These are phyloP conservation scores for Bradypodion ventrale DNA, from an alignment of 2,797 vertebrate genomes.

Conservation along the genomic window DNA sequence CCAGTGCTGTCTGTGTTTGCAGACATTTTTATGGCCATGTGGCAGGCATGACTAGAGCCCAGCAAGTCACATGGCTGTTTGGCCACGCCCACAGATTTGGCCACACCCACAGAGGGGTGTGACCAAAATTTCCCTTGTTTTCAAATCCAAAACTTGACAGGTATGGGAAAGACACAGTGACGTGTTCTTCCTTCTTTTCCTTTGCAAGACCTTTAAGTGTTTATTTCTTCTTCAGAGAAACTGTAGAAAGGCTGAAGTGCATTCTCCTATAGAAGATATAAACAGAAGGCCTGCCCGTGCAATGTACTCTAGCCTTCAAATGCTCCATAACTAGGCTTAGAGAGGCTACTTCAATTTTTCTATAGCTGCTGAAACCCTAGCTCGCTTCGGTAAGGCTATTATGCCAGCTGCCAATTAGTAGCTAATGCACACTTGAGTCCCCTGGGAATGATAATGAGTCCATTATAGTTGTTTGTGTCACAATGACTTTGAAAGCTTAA, in stretches of 20 bases:
- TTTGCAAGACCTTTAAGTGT: not conserved
- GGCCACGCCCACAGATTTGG: too few relatives aligned
- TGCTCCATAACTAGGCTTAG: not conserved
- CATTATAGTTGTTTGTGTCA: not conserved
- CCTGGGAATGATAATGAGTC: not conserved
- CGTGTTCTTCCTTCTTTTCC: not conserved
- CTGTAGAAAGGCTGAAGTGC: not conserved
- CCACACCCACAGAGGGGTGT: too few relatives aligned
- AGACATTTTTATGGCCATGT: too few relatives aligned
- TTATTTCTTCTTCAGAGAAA: not conserved
- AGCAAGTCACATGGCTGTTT: too few relatives aligned
- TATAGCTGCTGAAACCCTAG: not conserved
- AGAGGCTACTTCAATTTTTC: slow-evolving; percentile 18
- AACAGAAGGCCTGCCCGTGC: not conserved
- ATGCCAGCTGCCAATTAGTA: slow-evolving; percentile 15
- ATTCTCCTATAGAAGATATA: not conserved
- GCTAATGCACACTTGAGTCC: slow-evolving; percentile 8
- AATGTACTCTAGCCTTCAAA: not conserved
- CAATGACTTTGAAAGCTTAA: slow-evolving; percentile 14
- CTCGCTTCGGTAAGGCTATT: slow-evolving; percentile 16
- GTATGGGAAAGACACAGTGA: not conserved
- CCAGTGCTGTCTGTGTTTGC: too few relatives aligned
- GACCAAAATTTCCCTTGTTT: too few relatives aligned
- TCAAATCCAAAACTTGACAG: too few relatives aligned
- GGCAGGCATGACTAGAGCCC: too few relatives aligned